Percentiles rank a stretch among this genome's conserved stretches.
Evolutionary conservation across 2,113 vertebrate genomes (phyloP).

Genomic region (Coptodon bakossiorum): DNA sequence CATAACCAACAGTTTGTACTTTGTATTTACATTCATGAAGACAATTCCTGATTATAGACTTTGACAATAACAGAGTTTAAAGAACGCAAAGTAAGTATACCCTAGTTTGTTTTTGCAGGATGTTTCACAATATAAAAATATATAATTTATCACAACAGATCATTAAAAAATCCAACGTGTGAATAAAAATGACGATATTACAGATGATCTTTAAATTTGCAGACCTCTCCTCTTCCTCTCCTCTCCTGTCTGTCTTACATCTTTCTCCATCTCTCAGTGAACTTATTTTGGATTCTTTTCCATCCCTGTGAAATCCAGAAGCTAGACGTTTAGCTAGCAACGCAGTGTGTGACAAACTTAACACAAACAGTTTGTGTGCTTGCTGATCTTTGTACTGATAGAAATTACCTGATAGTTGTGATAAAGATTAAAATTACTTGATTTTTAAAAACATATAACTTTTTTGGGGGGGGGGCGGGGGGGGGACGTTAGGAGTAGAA

Average conservation of each 20-base stretch:
- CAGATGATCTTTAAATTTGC: background rate
- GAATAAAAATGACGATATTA: background rate
- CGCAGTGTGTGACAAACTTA: background rate
- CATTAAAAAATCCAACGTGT: background rate
- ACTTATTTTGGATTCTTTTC: background rate
- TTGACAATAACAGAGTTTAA: background rate
- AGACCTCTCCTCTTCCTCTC: background rate
- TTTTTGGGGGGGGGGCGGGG: fast-evolving
- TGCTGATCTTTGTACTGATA: background rate
- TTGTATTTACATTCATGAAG: background rate
- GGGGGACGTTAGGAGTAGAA: fast-evolving
- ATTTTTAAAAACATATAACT: background rate
- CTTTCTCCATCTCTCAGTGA: background rate
- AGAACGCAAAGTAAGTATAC: background rate
- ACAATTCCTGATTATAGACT: background rate
- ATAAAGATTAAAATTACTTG: background rate
- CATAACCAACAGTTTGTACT: background rate
- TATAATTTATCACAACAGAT: background rate
- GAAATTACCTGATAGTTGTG: fast-evolving
- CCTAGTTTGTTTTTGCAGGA: background rate
- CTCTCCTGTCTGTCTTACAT: background rate
- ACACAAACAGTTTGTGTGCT: background rate
- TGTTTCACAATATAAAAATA: background rate
- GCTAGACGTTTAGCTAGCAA: background rate
- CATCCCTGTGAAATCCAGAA: background rate